These are phyloP conservation scores for Epizoanthus stellaris DNA, from an alignment of 92 coral and sea anemone species.

Conservation along the genomic window DNA sequence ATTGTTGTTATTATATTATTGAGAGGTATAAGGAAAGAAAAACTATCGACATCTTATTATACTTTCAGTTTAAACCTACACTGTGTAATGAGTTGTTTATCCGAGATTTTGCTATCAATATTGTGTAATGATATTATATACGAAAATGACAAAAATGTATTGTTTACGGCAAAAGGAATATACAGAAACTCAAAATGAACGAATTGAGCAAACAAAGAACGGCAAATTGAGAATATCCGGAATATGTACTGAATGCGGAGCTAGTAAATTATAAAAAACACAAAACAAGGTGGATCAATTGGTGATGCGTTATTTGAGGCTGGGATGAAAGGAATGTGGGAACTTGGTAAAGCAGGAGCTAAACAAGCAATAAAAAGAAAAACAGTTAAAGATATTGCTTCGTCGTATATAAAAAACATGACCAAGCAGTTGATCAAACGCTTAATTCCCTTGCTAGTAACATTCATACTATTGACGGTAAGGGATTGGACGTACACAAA, in stretches of 20 bases:
- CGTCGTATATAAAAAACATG: too few relatives aligned
- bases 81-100: slow-evolving; percentile 2
- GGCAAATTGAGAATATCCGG: not conserved
- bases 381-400: too few relatives aligned
- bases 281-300: not conserved
- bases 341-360: not conserved
- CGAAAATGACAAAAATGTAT: not conserved
- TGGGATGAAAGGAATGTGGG: not conserved
- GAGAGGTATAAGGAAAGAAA: not conserved
- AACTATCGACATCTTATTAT: slow-evolving; percentile 7
- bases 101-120: not conserved
- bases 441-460: not conserved
- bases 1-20: slow-evolving; percentile 11
- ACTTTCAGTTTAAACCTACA: not conserved
- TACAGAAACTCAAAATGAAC: not conserved
- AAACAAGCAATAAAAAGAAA: too few relatives aligned
- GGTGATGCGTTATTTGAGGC: not conserved
- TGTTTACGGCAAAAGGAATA: not conserved
- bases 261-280: not conserved
- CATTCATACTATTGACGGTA: too few relatives aligned
- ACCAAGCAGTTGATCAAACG: not conserved
- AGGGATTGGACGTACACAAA: too few relatives aligned
- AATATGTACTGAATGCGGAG: not conserved
- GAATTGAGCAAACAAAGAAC: not conserved
- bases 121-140: not conserved